Evolutionary conservation across 2,113 vertebrate genomes (phyloP).

Genomic region (Atrichornis clamosus): DNA sequence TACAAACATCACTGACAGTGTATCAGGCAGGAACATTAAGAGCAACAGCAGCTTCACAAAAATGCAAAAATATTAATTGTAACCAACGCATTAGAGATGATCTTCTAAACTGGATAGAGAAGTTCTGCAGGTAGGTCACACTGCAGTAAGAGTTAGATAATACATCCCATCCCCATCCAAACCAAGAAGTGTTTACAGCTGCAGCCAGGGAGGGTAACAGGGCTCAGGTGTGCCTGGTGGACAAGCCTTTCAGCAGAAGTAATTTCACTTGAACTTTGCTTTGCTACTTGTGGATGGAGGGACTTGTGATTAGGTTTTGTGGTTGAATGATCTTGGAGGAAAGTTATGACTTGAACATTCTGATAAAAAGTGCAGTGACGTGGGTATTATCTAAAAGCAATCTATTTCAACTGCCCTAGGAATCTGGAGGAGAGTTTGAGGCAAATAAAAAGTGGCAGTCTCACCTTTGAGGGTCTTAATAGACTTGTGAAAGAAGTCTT

Average conservation of each 20-base stretch:
- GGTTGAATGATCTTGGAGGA: not conserved
- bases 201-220: accelerated
- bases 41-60: not conserved
- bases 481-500: not conserved
- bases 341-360: not conserved
- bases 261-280: not conserved
- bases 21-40: not conserved
- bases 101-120: not conserved
- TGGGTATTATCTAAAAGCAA: not conserved
- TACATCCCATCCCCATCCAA: accelerated
- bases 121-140: not conserved
- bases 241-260: not conserved
- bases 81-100: accelerated
- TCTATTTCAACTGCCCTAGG: not conserved
- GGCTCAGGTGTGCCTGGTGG: not conserved
- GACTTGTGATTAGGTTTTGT: not conserved
- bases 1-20: not conserved
- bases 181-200: not conserved
- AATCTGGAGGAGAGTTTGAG: not conserved
- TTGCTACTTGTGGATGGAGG: accelerated
- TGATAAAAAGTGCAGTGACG: not conserved
- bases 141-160: not conserved
- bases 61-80: not conserved
- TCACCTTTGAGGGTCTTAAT: not conserved
- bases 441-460: not conserved